Conservation (phyloP, 1,140 invertebrate genomes). For the Cotesia vestalis region DNA sequence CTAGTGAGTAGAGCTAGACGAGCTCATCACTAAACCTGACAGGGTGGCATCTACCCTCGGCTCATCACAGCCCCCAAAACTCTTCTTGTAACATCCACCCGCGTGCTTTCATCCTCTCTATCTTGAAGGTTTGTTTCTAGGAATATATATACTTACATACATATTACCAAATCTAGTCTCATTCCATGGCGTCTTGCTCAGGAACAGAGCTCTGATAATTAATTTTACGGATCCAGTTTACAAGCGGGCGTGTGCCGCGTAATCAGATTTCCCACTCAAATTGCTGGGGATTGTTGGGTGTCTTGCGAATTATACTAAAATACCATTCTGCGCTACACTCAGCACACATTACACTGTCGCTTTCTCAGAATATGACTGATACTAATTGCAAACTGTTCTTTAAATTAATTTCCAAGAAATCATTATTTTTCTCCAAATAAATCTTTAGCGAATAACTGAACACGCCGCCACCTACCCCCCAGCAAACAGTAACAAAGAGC, state of each 20-base stretch:
- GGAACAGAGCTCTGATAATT: slow-evolving; percentile 55
- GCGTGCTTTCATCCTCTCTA: slow-evolving; percentile 13
- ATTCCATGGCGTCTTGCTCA: slow-evolving; percentile 41
- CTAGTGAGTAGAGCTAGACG: slow-evolving; percentile 25
- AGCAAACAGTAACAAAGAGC: too few relatives aligned
- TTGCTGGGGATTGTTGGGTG: slow-evolving; percentile 58
- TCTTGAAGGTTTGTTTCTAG: not conserved
- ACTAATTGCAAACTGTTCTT: too few relatives aligned
- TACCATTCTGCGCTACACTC: slow-evolving; percentile 6
- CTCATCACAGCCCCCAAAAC: not conserved
- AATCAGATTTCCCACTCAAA: slow-evolving; percentile 61
- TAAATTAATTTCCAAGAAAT: too few relatives aligned
- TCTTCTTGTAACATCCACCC: slow-evolving; percentile 5
- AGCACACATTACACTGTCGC: not conserved
- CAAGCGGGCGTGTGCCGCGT: slow-evolving; percentile 55
- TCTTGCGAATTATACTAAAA: slow-evolving; percentile 23
- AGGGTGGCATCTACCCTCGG: not conserved
- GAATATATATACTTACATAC: slow-evolving; percentile 5
- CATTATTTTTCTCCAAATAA: too few relatives aligned
- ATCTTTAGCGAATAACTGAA: too few relatives aligned
- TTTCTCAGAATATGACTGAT: too few relatives aligned
- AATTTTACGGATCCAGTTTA: slow-evolving; percentile 65
- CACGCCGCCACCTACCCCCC: too few relatives aligned
- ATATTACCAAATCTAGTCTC: slow-evolving; percentile 3
- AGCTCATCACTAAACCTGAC: slow-evolving; percentile 35